Percentiles rank a stretch among this genome's conserved stretches.
Conservation (phyloP, 2,797 vertebrate species). For the Danio albolineatus region DNA sequence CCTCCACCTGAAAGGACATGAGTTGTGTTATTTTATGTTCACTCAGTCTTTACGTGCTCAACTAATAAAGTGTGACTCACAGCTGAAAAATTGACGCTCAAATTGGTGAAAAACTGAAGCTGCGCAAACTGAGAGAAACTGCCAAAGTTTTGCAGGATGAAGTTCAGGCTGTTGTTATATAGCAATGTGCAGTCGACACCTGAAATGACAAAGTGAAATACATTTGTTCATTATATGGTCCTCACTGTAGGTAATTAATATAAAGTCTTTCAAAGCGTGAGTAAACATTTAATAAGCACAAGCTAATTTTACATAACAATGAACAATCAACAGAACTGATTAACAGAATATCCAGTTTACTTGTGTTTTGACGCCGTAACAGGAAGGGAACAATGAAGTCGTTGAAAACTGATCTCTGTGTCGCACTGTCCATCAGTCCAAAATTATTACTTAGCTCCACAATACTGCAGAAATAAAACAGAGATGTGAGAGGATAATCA, state of each 20-base stretch:
- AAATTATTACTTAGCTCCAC: background rate
- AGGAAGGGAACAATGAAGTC: conserved; percentile 42
- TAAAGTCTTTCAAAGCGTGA: background rate
- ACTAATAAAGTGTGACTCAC: background rate
- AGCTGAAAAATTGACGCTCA: conserved; percentile 21
- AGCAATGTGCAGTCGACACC: conserved; percentile 17
- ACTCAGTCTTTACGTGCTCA: background rate
- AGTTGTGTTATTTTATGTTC: background rate
- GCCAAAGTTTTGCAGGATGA: background rate
- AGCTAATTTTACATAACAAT: background rate
- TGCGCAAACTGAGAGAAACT: background rate
- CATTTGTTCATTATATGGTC: background rate
- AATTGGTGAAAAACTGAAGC: background rate
- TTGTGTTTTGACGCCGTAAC: background rate
- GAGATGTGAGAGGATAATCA: background rate
- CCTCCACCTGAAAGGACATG: conserved; percentile 8
- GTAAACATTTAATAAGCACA: background rate
- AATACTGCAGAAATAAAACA: conserved; percentile 15
- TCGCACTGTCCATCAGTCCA: background rate
- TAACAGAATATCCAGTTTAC: background rate
- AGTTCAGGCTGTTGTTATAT: conserved; percentile 13
- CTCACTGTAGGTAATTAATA: background rate
- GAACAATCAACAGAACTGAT: background rate
- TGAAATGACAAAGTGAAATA: background rate
- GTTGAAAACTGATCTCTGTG: background rate